Evolutionary conservation across 2,797 vertebrate genomes (phyloP), one percentile per base, ranked within the genome.

Genomic region (Mormyrops attenuatus): DNA sequence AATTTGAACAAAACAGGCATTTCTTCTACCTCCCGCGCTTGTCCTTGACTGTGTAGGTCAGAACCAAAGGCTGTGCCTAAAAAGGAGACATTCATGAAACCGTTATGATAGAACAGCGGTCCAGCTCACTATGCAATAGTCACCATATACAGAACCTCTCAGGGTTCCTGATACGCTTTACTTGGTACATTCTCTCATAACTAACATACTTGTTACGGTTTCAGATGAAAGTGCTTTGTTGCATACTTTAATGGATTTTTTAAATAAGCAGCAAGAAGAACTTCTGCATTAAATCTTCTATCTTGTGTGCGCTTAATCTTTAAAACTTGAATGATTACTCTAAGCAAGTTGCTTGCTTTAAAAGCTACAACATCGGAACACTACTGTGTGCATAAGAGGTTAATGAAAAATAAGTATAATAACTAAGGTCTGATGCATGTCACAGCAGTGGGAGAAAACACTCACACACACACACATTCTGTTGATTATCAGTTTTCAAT

Each of bases 41-140:
- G 95, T 99, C 98, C 94, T 98, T 99, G 94, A 99, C 97, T 93
- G 96, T 97, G 96, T 99, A 99, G 93, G 98, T 97, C 90, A 99
- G 97, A 89, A 98, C 97, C 94, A 99, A 94, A 0, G 98, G 98
- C 0, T 98, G 97, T 0, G 98, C 97, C 98, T 99, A 22, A 57
- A 88, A 13, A 91, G 13, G 52, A 11, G 41, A 55, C 5, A 87
- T 55, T 44, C 13, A 80, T 30, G 17, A 80, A 47, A 53, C 3
- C 22, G 13, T 15, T 22, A 30, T 52, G 63, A 4, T 50, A 50
- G 5, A 77, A 13, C 30, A 73, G 30, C 5, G 5, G 5, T 73
- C 34, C 5, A 1, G 69, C 69, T 38, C 69, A 20, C 34, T 30
- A 73, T 38, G 34, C 69, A 73, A 38, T 22, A 20, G n/a, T 60